Conservation (phyloP, 2,113 vertebrate species). For the Peromyscus californicus region DNA sequence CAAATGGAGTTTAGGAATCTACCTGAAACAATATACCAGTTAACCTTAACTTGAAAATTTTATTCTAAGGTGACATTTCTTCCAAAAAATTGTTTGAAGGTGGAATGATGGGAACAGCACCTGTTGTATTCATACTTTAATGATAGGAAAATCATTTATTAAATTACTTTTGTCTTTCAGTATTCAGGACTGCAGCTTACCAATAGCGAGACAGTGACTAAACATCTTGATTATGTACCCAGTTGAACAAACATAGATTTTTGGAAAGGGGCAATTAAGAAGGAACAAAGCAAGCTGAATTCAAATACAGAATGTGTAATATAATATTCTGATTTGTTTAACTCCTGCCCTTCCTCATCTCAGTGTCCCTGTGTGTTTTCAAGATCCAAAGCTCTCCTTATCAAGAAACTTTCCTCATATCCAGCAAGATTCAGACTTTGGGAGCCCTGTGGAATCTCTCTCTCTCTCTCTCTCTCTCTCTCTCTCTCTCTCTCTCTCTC, state of each 20-base stretch:
- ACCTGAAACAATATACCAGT: background rate
- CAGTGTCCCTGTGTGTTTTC: background rate
- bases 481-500: background rate
- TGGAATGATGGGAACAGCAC: background rate
- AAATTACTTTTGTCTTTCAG: background rate
- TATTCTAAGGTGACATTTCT: background rate
- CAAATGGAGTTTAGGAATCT: background rate
- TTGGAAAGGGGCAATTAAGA: background rate
- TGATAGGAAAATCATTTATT: conserved; percentile 23
- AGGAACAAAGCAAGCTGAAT: background rate
- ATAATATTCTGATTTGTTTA: background rate
- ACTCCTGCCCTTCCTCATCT: background rate
- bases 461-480: background rate
- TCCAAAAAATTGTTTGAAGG: background rate
- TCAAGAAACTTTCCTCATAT: background rate
- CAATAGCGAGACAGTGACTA: background rate
- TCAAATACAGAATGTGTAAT: background rate
- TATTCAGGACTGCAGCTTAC: background rate
- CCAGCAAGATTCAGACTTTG: background rate
- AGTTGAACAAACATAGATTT: background rate
- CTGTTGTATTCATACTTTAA: conserved; percentile 23
- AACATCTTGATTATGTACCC: background rate
- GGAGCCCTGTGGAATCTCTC: background rate
- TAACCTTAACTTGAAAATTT: background rate
- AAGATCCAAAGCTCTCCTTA: background rate